phyloP scores from a whole-genome alignment of 2,113 vertebrate species.

The Leptocoma aspasia region DNA sequence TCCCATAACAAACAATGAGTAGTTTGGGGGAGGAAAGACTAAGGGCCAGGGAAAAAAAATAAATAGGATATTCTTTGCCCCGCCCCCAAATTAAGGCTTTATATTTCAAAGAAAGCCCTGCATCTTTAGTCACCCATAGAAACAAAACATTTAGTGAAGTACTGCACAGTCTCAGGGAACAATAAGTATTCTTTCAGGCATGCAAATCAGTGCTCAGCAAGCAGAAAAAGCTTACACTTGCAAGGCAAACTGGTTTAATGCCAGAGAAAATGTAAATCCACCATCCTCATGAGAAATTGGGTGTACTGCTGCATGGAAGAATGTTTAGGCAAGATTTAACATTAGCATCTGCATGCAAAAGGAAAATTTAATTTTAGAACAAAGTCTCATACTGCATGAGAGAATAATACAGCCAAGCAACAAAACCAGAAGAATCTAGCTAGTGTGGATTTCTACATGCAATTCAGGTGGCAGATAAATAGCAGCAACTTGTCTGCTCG shows the following conservation, averaged over 20 bases:
- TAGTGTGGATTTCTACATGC: not conserved
- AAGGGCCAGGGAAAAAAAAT: not conserved
- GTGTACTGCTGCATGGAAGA: slow-evolving; percentile 31
- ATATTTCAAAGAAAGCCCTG: not conserved
- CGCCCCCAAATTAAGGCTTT: not conserved
- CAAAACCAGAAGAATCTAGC: not conserved
- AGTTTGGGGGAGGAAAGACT: not conserved
- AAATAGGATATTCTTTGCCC: not conserved
- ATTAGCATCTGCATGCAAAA: not conserved
- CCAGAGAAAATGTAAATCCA: slow-evolving; percentile 58
- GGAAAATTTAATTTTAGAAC: slow-evolving; percentile 13
- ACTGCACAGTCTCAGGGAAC: not conserved
- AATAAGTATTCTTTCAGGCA: not conserved
- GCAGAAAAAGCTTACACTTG: slow-evolving; percentile 41
- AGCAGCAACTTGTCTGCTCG: not conserved
- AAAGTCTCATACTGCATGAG: not conserved
- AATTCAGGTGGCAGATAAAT: slow-evolving; percentile 27
- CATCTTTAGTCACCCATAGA: not conserved
- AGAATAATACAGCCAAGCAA: not conserved
- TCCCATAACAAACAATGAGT: not conserved
- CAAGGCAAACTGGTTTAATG: slow-evolving; percentile 59
- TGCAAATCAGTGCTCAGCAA: slow-evolving; percentile 17
- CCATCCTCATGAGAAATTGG: slow-evolving; percentile 34
- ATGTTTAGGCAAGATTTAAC: not conserved
- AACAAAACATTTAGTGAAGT: not conserved